Evolutionary conservation across 2,888 invertebrate genomes (phyloP).

Genomic region (Arrhopalites spinosus): DNA sequence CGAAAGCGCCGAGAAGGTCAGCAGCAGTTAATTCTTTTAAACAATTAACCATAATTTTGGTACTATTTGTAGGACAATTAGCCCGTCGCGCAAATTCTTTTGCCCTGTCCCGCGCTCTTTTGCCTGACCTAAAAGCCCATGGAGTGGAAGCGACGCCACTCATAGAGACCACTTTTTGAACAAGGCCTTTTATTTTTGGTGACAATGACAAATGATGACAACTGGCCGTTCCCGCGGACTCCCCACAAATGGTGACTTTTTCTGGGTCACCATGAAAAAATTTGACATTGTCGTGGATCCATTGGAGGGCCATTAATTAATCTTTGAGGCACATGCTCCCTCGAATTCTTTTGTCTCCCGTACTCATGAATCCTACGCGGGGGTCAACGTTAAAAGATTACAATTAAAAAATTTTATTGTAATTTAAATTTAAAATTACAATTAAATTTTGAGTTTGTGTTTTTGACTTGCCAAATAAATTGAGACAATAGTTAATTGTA

Average conservation of each 20-base stretch:
- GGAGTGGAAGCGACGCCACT: conserved; percentile 29
- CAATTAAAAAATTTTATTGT: not conserved
- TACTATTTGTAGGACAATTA: not conserved
- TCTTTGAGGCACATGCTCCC: conserved; percentile 28
- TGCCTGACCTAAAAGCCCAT: conserved; percentile 21
- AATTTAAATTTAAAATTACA: not conserved
- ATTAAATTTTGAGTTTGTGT: not conserved
- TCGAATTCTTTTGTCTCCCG: not conserved
- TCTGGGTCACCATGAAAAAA: conserved; percentile 13
- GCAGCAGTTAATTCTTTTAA: conserved; percentile 5
- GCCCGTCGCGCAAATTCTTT: conserved; percentile 4
- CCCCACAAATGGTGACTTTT: conserved; percentile 18
- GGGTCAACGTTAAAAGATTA: too few relatives aligned
- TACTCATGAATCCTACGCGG: conserved; percentile 12
- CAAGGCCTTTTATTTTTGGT: conserved; percentile 12
- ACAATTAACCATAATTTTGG: conserved; percentile 8
- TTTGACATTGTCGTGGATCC: conserved; percentile 17
- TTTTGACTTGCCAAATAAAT: conserved; percentile 13
- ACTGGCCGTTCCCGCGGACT: conserved; percentile 7
- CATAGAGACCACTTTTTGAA: conserved; percentile 33
- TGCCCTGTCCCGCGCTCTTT: conserved; percentile 8
- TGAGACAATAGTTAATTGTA: conserved; percentile 15
- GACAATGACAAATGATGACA: not conserved
- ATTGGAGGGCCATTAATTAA: conserved; percentile 5
- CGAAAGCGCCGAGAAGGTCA: not conserved